Percentiles rank a stretch among this genome's conserved stretches.
Evolutionary conservation across 92 coral and sea anemone species (phyloP).

Genomic region (Anthopleura xanthogrammica): DNA sequence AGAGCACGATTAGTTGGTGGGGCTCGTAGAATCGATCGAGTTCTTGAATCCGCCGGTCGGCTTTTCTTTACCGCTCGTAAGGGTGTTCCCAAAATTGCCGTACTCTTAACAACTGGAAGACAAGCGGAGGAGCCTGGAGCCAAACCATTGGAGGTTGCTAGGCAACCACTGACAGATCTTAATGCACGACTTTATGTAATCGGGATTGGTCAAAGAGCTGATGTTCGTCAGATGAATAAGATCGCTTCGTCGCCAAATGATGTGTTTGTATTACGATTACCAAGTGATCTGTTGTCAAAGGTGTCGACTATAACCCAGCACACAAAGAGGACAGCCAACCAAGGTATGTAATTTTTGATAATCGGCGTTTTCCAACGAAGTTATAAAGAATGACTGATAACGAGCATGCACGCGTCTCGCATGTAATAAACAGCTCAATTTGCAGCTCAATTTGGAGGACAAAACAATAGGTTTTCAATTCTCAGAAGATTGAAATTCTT

Average conservation of each 20-base stretch:
- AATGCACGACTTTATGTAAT: conserved; percentile 67
- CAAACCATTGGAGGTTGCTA: conserved; percentile 50
- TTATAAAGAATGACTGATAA: no score
- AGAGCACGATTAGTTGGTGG: conserved; percentile 37
- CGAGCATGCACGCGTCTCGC: no score
- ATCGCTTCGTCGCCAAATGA: conserved; percentile 55
- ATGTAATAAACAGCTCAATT: no score
- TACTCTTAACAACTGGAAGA: conserved; percentile 75
- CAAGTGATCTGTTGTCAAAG: conserved; percentile 9
- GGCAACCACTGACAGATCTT: conserved; percentile 58
- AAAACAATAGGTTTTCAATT: no score
- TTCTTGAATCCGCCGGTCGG: conserved; percentile 56
- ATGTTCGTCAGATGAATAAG: conserved; percentile 45
- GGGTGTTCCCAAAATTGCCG: conserved; percentile 61
- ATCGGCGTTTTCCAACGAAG: neutral
- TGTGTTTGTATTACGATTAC: conserved; percentile 26
- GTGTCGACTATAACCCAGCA: conserved; percentile 30
- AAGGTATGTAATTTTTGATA: conserved; percentile 14
- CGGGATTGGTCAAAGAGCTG: conserved; percentile 50
- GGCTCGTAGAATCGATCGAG: conserved; percentile 61
- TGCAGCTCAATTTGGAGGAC: no score
- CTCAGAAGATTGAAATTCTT: no score
- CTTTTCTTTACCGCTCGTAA: conserved; percentile 59
- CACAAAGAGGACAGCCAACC: conserved; percentile 9
- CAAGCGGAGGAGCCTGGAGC: conserved; percentile 62